Conservation (phyloP, 2,888 invertebrate genomes). For the Ceramica pisi region DNA sequence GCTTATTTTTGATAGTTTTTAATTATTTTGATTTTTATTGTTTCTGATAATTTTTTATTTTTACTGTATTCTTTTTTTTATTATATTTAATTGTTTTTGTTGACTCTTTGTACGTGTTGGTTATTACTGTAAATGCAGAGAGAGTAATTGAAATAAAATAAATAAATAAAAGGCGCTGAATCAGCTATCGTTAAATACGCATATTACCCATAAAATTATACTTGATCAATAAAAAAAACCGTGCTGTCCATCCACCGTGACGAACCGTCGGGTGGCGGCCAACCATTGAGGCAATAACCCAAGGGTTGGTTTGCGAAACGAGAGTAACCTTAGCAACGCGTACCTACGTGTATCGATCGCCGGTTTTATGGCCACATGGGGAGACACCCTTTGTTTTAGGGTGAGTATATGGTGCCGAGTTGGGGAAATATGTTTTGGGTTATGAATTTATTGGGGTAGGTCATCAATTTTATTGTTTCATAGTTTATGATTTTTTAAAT, state of each 20-base stretch:
- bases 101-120: no score
- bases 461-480: slow-evolving; percentile 1
- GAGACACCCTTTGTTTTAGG: slow-evolving; percentile 66
- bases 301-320: slow-evolving; percentile 49
- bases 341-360: slow-evolving; percentile 69
- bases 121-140: no score
- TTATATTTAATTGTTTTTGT: no score
- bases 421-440: neutral
- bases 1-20: no score
- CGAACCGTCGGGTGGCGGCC: slow-evolving; percentile 31
- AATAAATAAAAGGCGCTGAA: neutral
- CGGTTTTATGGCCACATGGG: slow-evolving; percentile 60
- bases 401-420: slow-evolving; percentile 14
- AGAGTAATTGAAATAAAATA: no score
- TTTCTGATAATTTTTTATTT: no score
- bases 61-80: no score
- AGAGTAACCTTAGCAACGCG: slow-evolving; percentile 70
- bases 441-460: slow-evolving; percentile 1
- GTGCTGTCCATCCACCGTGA: slow-evolving; percentile 43
- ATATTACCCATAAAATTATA: slow-evolving; percentile 27
- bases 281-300: slow-evolving; percentile 18
- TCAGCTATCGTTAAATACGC: neutral
- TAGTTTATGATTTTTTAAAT: neutral
- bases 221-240: slow-evolving; percentile 38
- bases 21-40: no score